Base-by-base conservation (phyloP, 2,797 vertebrate genomes). In the Falco berigora region DNA sequence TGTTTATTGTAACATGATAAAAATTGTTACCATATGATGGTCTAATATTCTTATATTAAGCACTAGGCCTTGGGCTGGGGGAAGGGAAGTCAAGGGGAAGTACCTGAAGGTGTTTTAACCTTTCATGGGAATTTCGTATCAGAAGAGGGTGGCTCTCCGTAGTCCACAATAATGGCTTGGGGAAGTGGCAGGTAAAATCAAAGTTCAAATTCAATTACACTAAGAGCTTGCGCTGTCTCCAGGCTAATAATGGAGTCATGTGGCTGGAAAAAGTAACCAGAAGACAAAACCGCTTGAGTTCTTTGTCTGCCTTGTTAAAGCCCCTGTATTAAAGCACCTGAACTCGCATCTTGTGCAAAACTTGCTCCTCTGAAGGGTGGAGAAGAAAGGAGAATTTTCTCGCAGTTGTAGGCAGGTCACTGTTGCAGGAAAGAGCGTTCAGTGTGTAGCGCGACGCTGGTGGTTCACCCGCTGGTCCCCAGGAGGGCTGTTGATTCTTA, bases 1-100 rank as follows among this genome's bases (percentile, higher is more conserved):
- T 96, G 95, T 96, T 97, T 97, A 93, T 97, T 96, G 90, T 97
- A 98, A 97, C 95, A 94, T 68, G 97, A 97, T 98, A 97, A 97
- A 97, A 97, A 97, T 97, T 97, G 96, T 93, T 97, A 92, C 97
- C 96, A 97, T 96, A 95, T 98, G 96, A 97, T 96, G 92, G 95
- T 67, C 52, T 94, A 22, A 92, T 96, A 92, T 88, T 84, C 55
- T 69, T 80, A 75, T 89, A 92, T 95, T 95, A 83, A 93, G 86
- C 77, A 62, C 79, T 89, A 80, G 86, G 72, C 30, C 28, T 34
- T 19, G 61, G 79, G 82, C 44, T 88, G 80, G 92, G 83, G 92
- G 81, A 61, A 53, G 91, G 86, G 87, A 58, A 75, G 44, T 34
- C 15, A 12, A 34, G 71, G 80, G 94, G 82, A 91, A 84, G 88